Evolutionary conservation across 2,797 vertebrate genomes (phyloP), one percentile per base, ranked within the genome.

Genomic region (Phataginus tetradactyla): DNA sequence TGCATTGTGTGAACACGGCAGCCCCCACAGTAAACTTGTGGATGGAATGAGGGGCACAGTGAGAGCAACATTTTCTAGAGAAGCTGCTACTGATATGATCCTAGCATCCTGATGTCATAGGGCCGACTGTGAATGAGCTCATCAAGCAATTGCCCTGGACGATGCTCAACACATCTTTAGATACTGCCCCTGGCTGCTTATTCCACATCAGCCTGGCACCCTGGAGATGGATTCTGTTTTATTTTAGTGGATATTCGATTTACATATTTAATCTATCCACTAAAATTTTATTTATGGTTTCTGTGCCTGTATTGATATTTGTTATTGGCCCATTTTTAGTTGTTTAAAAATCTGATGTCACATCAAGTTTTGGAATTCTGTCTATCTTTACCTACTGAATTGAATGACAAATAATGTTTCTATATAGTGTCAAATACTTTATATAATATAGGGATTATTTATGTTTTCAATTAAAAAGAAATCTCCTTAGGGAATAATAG

Each of bases 311-410:
- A 59, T 74, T 92, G 90, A 64, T 80, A 63, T 55, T 45, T 61
- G 77, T n/a, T 42, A 78, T 53, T 74, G 51, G 32, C 18, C 55
- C 91, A 32, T 87, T 80, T 95, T 94, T 53, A 45, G 21, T 66
- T 72, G 5, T 80, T 90, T 69, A 59, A 92, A 95, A 90, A 55
- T 74, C n/a, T 90, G 32, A 83, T 77, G 32, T 61, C 91, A 69
- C 51, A 83, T 87, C 32, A 75, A 74, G 57, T 83, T 80, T 94
- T 95, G 17, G 32, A 81, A 78, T 53, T 91, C 21, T 86, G 29
- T 85, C n/a, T 95, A 32, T 84, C 80, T 77, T 78, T 84, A 91
- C 10, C 7, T 90, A 27, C 49, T 53, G 72, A 64, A 49, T n/a
- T 78, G 42, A 55, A 55, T 89, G 71, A 91, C n/a, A 68, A 80